Evolutionary conservation across 2,888 invertebrate genomes (phyloP), one percentile per base, ranked within the genome.

Genomic region (Habrosyne pyritoides): DNA sequence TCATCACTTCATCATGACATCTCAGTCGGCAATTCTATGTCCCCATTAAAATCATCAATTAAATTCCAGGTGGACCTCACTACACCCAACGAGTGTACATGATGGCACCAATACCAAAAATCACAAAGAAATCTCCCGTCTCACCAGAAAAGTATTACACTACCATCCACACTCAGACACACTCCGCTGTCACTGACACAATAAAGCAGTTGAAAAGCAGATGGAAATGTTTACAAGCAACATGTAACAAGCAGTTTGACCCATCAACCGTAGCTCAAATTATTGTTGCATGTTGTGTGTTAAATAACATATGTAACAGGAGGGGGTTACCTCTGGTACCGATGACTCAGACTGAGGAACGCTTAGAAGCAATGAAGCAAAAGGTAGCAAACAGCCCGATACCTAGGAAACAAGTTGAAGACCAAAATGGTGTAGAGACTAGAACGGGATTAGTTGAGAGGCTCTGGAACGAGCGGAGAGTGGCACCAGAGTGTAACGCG

Each of bases 161-260:
- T 0, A 85, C 70, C n/a, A 61, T 90, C 12, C 91, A 90, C 67
- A 54, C 74, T 0, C 86, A 86, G 50, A 72, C 85, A 0, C 83
- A 85, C 57, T 69, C 63, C 1, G 75, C 79, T 0, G 82, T 81
- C 5, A 69, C 73, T 0, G 88, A 89, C 8, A 86, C 89, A 0
- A 89, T 91, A 12, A 89, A 89, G 73, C 89, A 89, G 47, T 60
- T 91, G n/a, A 91, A 91, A 56, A 84, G 84, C 28, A 61, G 91
- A 4, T 91, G 90, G 90, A 91, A 91, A 72, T 90, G 90, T 42
- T 77, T 91, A 0, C 90, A 90, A 67, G 87, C 89, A 0, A 86
- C 86, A 0, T 89, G 88, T 61, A 90, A 90, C 64, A 88, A 88
- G 46, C 90, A 89, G 21, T 86, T 87, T n/a, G 90, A 90, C 22